Conservation (phyloP, 2,888 invertebrate genomes). For the Rhagium mordax region DNA sequence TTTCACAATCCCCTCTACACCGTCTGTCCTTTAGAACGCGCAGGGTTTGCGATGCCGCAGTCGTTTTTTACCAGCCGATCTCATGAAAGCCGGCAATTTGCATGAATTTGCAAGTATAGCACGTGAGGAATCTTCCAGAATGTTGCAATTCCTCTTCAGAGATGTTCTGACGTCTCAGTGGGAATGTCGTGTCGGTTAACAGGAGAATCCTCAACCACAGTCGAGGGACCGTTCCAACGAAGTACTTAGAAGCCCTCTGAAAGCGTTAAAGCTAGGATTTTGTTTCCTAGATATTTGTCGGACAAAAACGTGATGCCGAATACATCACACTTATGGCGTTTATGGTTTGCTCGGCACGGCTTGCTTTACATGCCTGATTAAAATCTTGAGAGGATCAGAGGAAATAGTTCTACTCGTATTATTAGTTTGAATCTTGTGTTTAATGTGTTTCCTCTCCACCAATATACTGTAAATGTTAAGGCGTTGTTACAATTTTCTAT, state of each 20-base stretch:
- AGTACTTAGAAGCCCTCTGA: constrained; percentile 49
- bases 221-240: constrained; percentile 47
- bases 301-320: constrained; percentile 41
- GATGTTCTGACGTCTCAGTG: constrained; percentile 55
- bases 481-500: too few species aligned
- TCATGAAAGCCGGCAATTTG: constrained; percentile 49
- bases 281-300: constrained; percentile 46
- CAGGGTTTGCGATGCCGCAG: constrained; percentile 36
- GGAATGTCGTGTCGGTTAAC: constrained; percentile 54
- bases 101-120: constrained; percentile 54
- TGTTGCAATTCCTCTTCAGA: constrained; percentile 56
- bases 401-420: too few species aligned
- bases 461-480: too few species aligned
- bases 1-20: not conserved
- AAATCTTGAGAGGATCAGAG: too few species aligned
- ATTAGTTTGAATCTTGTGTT: too few species aligned
- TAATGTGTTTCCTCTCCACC: too few species aligned
- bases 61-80: constrained; percentile 41
- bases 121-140: constrained; percentile 53
- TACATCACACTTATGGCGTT: constrained; percentile 14
- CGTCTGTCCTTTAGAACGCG: constrained; percentile 37
- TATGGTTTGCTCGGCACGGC: not conserved
- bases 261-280: constrained; percentile 47
- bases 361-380: not conserved
- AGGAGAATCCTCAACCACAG: constrained; percentile 47